Evolutionary conservation across 2,113 vertebrate species (phyloP), one percentile per base, ranked within the genome.

Genomic region (Indri indri): DNA sequence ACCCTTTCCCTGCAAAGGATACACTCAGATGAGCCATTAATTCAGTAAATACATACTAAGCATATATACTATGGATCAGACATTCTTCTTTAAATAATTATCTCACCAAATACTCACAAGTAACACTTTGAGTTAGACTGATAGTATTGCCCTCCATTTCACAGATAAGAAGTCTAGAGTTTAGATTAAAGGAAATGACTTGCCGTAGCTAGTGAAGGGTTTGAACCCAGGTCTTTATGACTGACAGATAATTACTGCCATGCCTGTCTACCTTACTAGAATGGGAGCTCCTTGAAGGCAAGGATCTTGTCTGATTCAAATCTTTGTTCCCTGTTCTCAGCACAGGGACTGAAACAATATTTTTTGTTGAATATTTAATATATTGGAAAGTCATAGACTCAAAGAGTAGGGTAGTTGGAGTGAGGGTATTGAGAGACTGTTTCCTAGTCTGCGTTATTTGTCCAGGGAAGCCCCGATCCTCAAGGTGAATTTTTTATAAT

Each of bases 111-210:
- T 54, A n/a, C 47, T 81, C 66, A 47, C 25, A 70, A 85, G 40
- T 91, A 47, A 61, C 22, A 63, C 34, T 87, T 63, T 80, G 65
- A 76, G 30, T 92, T 97, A 79, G 52, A 40, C n/a, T 80, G 83
- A 90, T 91, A 40, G 71, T 52, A 59, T 4, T 92, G 50, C 45
- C 57, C 27, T 95, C 59, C 52, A 1, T 94, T 95, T 93, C n/a
- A 93, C 11, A 95, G 68, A 23, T 63, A 91, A 86, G 73, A 32
- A 91, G 27, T 94, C 83, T 65, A 40, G 70, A 95, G 20, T 94
- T 97, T 97, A 94, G 42, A 83, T 90, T 45, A 47, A 95, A 94
- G 47, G n/a, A 68, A 88, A n/a, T 92, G 20, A 81, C 61, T 94
- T 93, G 37, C 40, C 47, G 84, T 84, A 83, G 54, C 54, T 87